A percentile compares a stretch with the other conserved stretches of the same genome.
phyloP scores from a whole-genome alignment of 2,888 invertebrate species.

The Mimas tiliae region DNA sequence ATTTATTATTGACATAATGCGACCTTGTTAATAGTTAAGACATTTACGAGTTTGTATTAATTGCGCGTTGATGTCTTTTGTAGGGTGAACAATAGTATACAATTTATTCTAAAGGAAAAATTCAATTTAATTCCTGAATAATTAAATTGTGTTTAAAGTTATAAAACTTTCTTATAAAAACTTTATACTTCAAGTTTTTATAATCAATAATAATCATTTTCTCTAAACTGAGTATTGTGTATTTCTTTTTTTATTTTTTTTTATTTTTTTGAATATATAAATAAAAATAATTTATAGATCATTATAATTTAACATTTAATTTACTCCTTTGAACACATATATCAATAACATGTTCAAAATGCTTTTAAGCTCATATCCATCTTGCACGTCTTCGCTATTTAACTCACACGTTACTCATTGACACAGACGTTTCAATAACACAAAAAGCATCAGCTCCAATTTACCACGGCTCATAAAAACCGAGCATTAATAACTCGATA shows the following conservation, averaged over 20 bases:
- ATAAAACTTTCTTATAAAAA: not conserved
- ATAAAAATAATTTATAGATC: too few species aligned
- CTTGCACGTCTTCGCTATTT: not conserved
- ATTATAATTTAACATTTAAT: not conserved
- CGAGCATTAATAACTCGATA: slow-evolving; percentile 67
- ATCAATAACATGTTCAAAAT: not conserved
- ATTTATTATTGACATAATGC: not conserved
- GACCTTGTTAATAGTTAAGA: not conserved
- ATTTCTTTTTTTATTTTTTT: too few species aligned
- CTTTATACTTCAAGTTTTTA: too few species aligned
- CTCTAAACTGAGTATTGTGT: too few species aligned
- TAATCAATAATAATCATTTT: too few species aligned
- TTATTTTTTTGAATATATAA: too few species aligned
- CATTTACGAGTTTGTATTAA: slow-evolving; percentile 13
- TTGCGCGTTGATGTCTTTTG: slow-evolving; percentile 60
- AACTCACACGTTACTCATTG: slow-evolving; percentile 38
- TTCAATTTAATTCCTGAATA: not conserved
- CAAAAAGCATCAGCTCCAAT: slow-evolving; percentile 62
- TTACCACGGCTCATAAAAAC: slow-evolving; percentile 68
- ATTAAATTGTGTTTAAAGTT: not conserved
- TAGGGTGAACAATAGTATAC: slow-evolving; percentile 23
- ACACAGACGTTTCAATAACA: slow-evolving; percentile 62
- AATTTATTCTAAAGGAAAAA: not conserved
- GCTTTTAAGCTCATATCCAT: not conserved
- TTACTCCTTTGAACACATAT: not conserved